Conservation (phyloP, 2,113 vertebrate species). For the Ahaetulla prasina region DNA sequence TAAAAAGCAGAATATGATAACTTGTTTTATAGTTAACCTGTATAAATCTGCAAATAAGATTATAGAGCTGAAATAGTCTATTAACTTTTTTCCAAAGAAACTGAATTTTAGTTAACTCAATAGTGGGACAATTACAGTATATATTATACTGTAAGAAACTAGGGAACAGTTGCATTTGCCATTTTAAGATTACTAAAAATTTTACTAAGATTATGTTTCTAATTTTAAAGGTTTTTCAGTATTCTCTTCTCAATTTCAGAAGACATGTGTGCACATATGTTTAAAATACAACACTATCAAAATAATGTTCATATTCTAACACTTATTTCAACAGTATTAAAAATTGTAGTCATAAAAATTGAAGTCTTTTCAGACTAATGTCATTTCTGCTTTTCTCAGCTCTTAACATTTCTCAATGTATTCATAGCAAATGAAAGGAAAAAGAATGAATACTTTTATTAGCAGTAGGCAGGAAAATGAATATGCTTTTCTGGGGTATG, state of each 20-base stretch:
- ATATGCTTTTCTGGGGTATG: neutral
- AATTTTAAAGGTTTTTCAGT: neutral
- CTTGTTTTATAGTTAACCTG: neutral
- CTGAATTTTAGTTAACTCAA: neutral
- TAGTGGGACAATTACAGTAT: neutral
- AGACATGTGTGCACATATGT: neutral
- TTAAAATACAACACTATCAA: neutral
- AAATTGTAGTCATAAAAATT: neutral
- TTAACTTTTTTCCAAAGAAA: neutral
- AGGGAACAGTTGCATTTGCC: neutral
- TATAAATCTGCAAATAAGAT: neutral
- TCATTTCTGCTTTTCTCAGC: neutral
- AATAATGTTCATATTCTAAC: neutral
- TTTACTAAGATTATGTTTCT: neutral
- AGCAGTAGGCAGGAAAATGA: neutral
- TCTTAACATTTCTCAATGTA: neutral
- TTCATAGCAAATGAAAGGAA: neutral
- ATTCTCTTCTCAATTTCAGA: neutral
- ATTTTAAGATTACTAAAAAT: neutral
- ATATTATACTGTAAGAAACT: neutral
- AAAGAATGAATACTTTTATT: neutral
- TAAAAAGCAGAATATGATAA: neutral
- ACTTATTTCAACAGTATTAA: neutral
- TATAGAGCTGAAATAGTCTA: neutral
- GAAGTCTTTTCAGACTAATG: neutral